Evolutionary conservation across 2,113 vertebrate genomes (phyloP), one percentile per base, ranked within the genome.

Genomic region (Peromyscus polionotus): DNA sequence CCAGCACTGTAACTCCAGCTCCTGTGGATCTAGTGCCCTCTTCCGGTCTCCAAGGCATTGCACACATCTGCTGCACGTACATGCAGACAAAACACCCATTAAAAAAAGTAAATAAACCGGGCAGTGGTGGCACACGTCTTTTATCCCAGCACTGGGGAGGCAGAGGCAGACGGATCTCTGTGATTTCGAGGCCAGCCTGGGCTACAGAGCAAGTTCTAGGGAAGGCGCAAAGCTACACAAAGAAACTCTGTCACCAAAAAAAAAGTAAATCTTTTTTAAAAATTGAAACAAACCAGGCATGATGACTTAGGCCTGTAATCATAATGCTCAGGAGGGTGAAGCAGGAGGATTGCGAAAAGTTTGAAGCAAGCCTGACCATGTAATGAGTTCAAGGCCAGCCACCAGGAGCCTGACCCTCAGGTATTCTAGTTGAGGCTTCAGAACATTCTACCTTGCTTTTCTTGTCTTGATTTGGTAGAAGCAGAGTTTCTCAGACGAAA

Each of bases 401-500:
- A 54, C 9, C 24, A 22, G 33, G 20, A 63, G 7, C 57, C 19
- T 76, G 8, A 45, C 45, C 63, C 48, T 96, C 7, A 4, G 3
- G 9, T 36, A 7, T 61, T 96, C 65, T 80, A 83, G 51, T 67
- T 86, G 93, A 93, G 81, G 45, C 84, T 75, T 86, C n/a, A 79
- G 67, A 63, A 91, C 48, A 51, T 65, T 93, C 8, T 39, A 42
- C 4, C 14, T 79, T 68, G 63, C 57, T 61, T 83, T 90, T 72
- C 73, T 54, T 75, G 33, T 83, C 68, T 85, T 80, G 42, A 24
- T 88, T 88, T 96, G 77, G 39, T 70, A 79, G 45, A 42, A 92
- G 51, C 57, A 84, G 73, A 77, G 33, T 72, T 90, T 33, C 72
- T 90, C 31, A 11, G 68, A 91, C 24, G 57, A 10, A 16, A 28